Base-by-base conservation (phyloP, 2,888 invertebrate genomes). In the Archips crataeganus region DNA sequence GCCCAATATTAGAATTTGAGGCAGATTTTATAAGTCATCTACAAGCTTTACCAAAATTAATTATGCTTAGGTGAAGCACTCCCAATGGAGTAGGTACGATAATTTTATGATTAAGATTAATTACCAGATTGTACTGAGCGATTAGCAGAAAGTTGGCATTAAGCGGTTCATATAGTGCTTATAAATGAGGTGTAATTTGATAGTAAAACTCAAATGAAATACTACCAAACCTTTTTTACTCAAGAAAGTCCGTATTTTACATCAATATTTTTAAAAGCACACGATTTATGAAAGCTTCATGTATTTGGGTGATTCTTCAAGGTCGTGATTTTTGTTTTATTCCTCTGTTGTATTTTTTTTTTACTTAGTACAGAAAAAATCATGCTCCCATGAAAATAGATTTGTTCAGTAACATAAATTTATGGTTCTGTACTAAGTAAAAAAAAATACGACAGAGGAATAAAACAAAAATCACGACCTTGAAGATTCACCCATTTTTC, bases 1-100 rank as follows among this genome's bases (percentile, higher is more conserved):
- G 32, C 54, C 15, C 34, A 47, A 71, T 61, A 66, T 71, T 66
- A 54, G 54, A 66, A 5, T 71, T 66, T 70, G 63, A 15, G 57
- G 63, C n/a, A 39, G 42, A 23, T 42, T 54, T 23, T 65, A 42
- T 39, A 60, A 71, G 71, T 32, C 71, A 66, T 42, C 45, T 13
- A 60, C 15, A 71, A 71, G 66, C 61, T 71, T 51, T 3, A 39
- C 6, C 60, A 51, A 36, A 71, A 49, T 59, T 57, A 47, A 59
- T 65, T 71, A 45, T 47, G 59, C 47, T 42, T 23, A 23, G 23
- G 9, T 8, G 42, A 42, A 42, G 42, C 42, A 42, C 3, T 23
- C 34, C 51, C 23, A 4, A 32, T 42, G 49, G 32, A 65, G 23
- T 23, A 23, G 23, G 47, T 45, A 34, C 13, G 32, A 23, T 13